Conservation (phyloP, 2,113 vertebrate species). For the Myotis brandtii region DNA sequence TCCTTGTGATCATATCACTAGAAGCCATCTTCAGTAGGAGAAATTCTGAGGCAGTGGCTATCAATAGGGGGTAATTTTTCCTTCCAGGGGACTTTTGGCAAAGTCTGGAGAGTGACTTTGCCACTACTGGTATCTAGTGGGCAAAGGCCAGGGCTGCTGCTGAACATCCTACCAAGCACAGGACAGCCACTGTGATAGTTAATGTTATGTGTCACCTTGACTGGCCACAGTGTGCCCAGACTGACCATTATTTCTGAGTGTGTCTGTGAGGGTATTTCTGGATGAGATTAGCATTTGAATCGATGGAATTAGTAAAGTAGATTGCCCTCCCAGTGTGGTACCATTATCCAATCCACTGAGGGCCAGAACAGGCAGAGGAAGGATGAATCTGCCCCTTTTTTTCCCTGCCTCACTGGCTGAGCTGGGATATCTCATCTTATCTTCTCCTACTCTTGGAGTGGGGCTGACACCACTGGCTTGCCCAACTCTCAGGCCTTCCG, state of each 20-base stretch:
- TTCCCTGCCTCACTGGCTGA: background rate
- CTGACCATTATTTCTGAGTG: background rate
- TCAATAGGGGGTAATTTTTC: background rate
- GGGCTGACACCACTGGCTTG: background rate
- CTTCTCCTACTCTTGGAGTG: background rate
- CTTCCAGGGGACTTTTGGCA: background rate
- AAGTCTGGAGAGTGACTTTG: background rate
- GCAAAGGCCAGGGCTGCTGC: background rate
- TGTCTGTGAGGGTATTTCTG: background rate
- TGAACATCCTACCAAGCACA: background rate
- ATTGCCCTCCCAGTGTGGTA: background rate
- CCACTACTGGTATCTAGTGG: background rate
- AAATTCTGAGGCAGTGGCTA: background rate
- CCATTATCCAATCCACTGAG: background rate
- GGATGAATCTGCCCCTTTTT: background rate
- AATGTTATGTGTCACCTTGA: background rate
- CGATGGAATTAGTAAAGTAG: background rate
- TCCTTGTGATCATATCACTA: background rate
- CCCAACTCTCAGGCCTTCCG: background rate
- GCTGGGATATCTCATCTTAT: background rate
- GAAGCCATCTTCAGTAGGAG: background rate
- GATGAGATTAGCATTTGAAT: background rate
- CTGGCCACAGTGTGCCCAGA: background rate
- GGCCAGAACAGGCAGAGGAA: background rate
- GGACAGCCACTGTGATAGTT: background rate